Conservation (phyloP, 2,797 vertebrate species). For the Melanotaenia boesemani region DNA sequence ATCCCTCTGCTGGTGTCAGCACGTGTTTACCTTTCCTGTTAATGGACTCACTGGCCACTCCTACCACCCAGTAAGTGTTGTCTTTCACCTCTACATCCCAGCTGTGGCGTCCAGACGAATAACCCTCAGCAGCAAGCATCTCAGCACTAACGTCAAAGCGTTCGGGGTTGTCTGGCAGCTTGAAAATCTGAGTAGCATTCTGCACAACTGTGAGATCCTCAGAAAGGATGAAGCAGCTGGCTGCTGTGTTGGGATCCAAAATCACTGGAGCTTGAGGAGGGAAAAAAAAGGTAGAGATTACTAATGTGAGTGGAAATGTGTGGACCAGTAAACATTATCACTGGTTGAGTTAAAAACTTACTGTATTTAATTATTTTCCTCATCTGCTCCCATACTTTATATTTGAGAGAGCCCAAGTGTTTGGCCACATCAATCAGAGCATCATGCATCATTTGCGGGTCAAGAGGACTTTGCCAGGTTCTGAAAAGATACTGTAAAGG, state of each 20-base stretch:
- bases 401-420: conserved; percentile 84
- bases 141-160: conserved; percentile 85
- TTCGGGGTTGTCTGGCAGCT: conserved; percentile 84
- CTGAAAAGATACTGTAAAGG: conserved; percentile 63
- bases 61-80: conserved; percentile 87
- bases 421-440: conserved; percentile 82
- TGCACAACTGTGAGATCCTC: conserved; percentile 82
- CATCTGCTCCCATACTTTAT: conserved; percentile 86
- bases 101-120: conserved; percentile 77
- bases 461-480: conserved; percentile 74
- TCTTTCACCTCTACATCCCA: conserved; percentile 85
- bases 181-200: conserved; percentile 78
- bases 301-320: background rate
- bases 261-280: conserved; percentile 76
- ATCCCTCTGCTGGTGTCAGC: conserved; percentile 84
- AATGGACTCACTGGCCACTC: conserved; percentile 81
- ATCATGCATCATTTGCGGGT: conserved; percentile 70
- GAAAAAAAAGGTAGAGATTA: background rate
- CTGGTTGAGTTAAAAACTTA: conserved; percentile 62
- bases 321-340: background rate
- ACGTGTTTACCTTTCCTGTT: conserved; percentile 85
- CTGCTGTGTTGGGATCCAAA: conserved; percentile 86
- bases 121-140: conserved; percentile 81
- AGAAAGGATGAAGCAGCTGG: conserved; percentile 83
- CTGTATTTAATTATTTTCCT: conserved; percentile 79